Conservation (phyloP, 2,888 invertebrate species). For the Acronicta alni region DNA sequence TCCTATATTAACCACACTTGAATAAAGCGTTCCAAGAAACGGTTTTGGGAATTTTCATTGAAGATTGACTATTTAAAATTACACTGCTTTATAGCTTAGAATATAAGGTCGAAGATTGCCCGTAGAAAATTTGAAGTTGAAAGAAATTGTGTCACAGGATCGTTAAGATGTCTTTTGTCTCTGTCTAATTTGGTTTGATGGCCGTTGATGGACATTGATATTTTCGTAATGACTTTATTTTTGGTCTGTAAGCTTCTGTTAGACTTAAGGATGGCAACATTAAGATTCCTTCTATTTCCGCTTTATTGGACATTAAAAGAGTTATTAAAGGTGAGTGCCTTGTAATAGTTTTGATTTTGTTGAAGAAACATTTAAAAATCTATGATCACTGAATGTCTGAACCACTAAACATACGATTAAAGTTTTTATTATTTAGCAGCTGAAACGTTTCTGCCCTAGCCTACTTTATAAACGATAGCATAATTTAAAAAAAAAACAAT, state of each 20-base stretch:
- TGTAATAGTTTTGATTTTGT: background rate
- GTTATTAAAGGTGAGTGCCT: slow-evolving; percentile 15
- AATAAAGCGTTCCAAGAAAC: slow-evolving; percentile 36
- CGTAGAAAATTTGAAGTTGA: slow-evolving; percentile 21
- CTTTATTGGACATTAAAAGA: slow-evolving; percentile 13
- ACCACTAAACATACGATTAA: too few relatives aligned
- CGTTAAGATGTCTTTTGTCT: slow-evolving; percentile 59
- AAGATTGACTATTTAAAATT: slow-evolving; percentile 49
- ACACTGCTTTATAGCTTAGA: background rate
- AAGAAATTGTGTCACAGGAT: slow-evolving; percentile 70
- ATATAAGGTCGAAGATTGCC: slow-evolving; percentile 30
- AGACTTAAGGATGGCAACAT: slow-evolving; percentile 48
- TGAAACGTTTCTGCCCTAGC: too few relatives aligned
- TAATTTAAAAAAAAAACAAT: too few relatives aligned
- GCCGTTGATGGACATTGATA: slow-evolving; percentile 68
- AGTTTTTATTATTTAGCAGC: too few relatives aligned
- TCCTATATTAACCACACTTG: slow-evolving; percentile 42
- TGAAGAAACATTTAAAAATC: background rate
- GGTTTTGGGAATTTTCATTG: slow-evolving; percentile 45
- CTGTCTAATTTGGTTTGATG: slow-evolving; percentile 71
- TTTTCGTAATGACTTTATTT: slow-evolving; percentile 64
- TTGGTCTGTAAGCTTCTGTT: slow-evolving; percentile 52
- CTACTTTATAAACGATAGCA: too few relatives aligned
- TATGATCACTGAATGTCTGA: background rate
- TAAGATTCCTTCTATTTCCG: slow-evolving; percentile 51